A percentile compares a stretch with the other conserved stretches of the same genome.
Evolutionary conservation across 2,888 invertebrate species (phyloP).

Genomic region (Mythimna lalbum): DNA sequence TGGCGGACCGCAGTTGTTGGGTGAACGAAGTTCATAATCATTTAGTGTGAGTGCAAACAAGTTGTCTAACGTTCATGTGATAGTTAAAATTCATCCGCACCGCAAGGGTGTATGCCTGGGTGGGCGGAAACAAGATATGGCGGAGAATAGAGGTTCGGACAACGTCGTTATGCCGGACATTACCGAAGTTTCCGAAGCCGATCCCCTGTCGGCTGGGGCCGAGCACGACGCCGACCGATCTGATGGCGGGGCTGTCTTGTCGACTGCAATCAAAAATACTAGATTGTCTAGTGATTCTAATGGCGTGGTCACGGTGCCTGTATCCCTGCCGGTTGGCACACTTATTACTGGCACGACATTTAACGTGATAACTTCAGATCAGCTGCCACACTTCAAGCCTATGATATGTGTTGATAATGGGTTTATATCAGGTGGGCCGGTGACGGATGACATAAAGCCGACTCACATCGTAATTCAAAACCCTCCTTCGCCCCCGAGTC

Average conservation of each 20-base stretch:
- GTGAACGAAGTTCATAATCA: constrained; percentile 69
- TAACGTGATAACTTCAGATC: constrained; percentile 96
- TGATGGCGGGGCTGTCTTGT: constrained; percentile 85
- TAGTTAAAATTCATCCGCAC: constrained; percentile 70
- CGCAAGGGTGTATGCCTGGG: constrained; percentile 72
- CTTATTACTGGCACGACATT: constrained; percentile 95
- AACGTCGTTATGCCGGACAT: constrained; percentile 93
- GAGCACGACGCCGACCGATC: constrained; percentile 90
- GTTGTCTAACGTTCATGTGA: constrained; percentile 66
- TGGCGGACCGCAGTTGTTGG: constrained; percentile 81
- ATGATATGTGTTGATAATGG: constrained; percentile 97
- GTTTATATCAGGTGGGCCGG: constrained; percentile 93
- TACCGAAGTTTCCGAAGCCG: constrained; percentile 91
- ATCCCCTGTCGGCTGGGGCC: constrained; percentile 91
- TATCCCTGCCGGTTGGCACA: constrained; percentile 94
- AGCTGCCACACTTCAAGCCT: constrained; percentile 95
- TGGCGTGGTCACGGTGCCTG: constrained; percentile 89
- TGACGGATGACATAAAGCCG: constrained; percentile 93
- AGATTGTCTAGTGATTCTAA: constrained; percentile 81
- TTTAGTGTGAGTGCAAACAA: constrained; percentile 59
- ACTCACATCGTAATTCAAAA: constrained; percentile 93
- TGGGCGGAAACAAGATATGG: constrained; percentile 82
- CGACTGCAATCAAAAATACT: constrained; percentile 76
- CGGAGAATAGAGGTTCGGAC: constrained; percentile 90
- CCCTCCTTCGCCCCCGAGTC: constrained; percentile 84